Percentiles rank a stretch among this genome's conserved stretches.
Evolutionary conservation across 2,888 invertebrate species (phyloP).

Genomic region (Lumbricus terrestris): DNA sequence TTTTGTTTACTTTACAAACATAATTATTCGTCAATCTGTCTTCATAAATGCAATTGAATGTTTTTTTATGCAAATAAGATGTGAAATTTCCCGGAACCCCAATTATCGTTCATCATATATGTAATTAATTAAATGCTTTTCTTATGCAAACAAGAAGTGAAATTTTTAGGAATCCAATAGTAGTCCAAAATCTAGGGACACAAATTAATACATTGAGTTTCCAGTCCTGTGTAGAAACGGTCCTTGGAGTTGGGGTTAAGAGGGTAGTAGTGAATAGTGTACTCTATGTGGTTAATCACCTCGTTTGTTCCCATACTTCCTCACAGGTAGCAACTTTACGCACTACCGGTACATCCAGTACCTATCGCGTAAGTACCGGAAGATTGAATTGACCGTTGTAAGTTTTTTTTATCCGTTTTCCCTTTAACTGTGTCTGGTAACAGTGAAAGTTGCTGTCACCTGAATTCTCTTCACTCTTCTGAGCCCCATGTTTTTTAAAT

Average conservation of each 20-base stretch:
- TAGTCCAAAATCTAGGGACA: too few relatives aligned
- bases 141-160: too few relatives aligned
- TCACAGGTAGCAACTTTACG: constrained; percentile 21
- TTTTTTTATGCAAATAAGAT: too few relatives aligned
- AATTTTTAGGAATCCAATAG: too few relatives aligned
- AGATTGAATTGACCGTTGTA: background rate
- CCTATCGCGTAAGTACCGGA: constrained; percentile 8
- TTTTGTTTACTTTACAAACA: too few relatives aligned
- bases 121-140: too few relatives aligned
- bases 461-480: background rate
- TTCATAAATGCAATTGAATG: too few relatives aligned
- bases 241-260: constrained; percentile 3
- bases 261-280: background rate
- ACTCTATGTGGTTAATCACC: background rate
- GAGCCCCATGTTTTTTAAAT: background rate
- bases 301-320: background rate
- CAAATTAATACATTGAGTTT: too few relatives aligned
- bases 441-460: background rate
- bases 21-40: too few relatives aligned
- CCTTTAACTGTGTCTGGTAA: background rate
- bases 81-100: too few relatives aligned
- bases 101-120: too few relatives aligned
- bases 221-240: too few relatives aligned
- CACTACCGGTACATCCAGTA: constrained; percentile 24
- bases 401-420: background rate